phyloP scores from a whole-genome alignment of 2,888 invertebrate species.

The Apantesis nais region DNA sequence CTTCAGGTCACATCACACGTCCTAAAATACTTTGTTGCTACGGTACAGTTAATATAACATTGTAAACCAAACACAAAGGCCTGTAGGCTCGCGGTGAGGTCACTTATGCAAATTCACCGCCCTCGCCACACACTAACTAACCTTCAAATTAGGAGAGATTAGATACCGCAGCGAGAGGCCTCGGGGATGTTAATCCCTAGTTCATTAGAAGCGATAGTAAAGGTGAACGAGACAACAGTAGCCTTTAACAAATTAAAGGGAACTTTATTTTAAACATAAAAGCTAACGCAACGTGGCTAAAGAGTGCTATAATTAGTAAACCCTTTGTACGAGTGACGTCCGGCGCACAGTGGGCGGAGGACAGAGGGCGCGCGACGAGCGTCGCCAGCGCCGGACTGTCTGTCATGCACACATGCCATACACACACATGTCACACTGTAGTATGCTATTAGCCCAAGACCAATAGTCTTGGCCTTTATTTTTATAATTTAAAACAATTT shows the following conservation, averaged over 20 bases:
- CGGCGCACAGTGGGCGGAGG: constrained; percentile 8
- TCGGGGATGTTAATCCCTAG: constrained; percentile 46
- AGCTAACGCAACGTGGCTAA: constrained; percentile 1
- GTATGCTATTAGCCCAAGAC: neutral
- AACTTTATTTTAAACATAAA: constrained; percentile 21
- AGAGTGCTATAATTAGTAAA: constrained; percentile 19
- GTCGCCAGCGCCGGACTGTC: constrained; percentile 41
- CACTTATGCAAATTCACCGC: constrained; percentile 60
- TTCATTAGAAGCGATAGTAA: constrained; percentile 45
- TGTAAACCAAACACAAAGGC: neutral
- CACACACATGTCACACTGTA: neutral
- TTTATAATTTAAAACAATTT: neutral
- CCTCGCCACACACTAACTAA: constrained; percentile 46
- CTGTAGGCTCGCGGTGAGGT: neutral
- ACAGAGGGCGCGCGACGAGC: constrained; percentile 24
- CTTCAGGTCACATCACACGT: neutral
- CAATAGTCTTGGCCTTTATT: neutral
- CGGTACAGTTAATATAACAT: neutral
- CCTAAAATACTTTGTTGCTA: neutral
- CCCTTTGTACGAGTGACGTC: constrained; percentile 14
- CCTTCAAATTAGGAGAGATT: constrained; percentile 61
- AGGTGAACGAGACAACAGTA: constrained; percentile 6
- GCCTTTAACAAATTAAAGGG: constrained; percentile 12
- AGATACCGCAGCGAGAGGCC: constrained; percentile 39
- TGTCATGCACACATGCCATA: constrained; percentile 20